Conservation (phyloP, 2,797 vertebrate species). For the Borostomias antarcticus region DNA sequence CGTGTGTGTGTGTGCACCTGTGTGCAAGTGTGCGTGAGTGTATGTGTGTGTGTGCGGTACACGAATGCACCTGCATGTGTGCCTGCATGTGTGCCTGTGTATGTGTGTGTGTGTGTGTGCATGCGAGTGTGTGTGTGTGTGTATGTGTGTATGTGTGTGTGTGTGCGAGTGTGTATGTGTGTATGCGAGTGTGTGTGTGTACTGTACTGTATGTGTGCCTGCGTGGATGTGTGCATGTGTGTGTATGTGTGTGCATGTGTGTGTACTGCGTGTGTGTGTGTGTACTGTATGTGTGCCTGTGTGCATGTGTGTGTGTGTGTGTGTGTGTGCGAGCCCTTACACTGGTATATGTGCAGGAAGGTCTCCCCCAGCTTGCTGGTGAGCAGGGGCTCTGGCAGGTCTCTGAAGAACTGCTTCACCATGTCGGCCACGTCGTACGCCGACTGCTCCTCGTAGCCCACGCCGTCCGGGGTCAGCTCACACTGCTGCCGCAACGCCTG, state of each 20-base stretch:
- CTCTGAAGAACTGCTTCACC: conserved; percentile 98
- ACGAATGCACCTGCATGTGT: neutral
- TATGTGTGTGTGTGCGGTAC: neutral
- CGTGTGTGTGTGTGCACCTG: neutral
- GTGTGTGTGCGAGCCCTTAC: conserved; percentile 74
- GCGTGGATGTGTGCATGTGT: neutral
- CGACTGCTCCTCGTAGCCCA: conserved; percentile 92
- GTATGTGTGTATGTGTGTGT: no score
- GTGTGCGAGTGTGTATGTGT: no score
- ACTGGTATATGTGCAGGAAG: conserved; percentile 97
- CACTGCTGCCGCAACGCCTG: conserved; percentile 93
- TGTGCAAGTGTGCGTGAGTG: neutral
- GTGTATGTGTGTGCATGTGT: neutral
- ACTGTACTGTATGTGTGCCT: neutral
- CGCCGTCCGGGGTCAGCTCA: conserved; percentile 85
- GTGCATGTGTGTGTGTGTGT: neutral
- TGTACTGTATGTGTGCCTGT: neutral
- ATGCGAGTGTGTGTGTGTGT: no score
- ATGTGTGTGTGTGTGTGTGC: no score
- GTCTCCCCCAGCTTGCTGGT: conserved; percentile 96
- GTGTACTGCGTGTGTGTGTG: neutral
- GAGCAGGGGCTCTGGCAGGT: conserved; percentile 93
- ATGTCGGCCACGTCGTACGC: conserved; percentile 97
- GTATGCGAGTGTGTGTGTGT: neutral
- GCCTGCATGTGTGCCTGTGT: neutral